Evolutionary conservation across 2,888 invertebrate genomes (phyloP).

Genomic region (Atethmia centrago): DNA sequence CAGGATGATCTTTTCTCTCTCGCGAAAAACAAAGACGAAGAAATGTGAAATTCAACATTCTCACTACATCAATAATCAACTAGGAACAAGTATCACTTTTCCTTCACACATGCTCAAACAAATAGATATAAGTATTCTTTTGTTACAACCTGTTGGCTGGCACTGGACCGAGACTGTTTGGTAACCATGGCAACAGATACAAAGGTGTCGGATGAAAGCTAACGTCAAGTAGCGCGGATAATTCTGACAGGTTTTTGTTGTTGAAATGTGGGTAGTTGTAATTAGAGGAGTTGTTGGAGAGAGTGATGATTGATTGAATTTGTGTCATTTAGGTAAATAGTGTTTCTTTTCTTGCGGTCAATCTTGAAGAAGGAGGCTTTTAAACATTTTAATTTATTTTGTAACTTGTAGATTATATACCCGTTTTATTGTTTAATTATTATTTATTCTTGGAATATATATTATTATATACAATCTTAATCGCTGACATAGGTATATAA

Average conservation of each 20-base stretch:
- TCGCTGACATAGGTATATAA: no score
- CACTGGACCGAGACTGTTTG: conserved; percentile 76
- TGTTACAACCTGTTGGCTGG: conserved; percentile 84
- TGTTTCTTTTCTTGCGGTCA: not conserved
- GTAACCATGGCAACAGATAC: conserved; percentile 76
- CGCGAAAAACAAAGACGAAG: not conserved
- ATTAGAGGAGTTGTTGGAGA: not conserved
- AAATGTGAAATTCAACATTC: conserved; percentile 35
- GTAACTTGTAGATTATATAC: not conserved
- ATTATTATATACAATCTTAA: not conserved
- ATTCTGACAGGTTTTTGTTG: conserved; percentile 23
- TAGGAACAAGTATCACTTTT: conserved; percentile 57
- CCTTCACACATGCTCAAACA: conserved; percentile 56
- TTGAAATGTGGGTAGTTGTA: not conserved
- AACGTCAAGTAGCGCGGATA: conserved; percentile 30
- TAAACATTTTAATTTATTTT: no score
- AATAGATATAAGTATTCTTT: conserved; percentile 69
- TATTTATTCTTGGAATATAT: no score
- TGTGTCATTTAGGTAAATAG: not conserved
- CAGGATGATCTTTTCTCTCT: not conserved
- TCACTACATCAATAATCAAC: conserved; percentile 25
- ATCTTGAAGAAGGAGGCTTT: not conserved
- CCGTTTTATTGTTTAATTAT: no score
- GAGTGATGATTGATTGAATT: not conserved
- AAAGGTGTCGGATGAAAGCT: conserved; percentile 69